Evolutionary conservation across 2,888 invertebrate genomes (phyloP).

Genomic region (Lithophane socia): DNA sequence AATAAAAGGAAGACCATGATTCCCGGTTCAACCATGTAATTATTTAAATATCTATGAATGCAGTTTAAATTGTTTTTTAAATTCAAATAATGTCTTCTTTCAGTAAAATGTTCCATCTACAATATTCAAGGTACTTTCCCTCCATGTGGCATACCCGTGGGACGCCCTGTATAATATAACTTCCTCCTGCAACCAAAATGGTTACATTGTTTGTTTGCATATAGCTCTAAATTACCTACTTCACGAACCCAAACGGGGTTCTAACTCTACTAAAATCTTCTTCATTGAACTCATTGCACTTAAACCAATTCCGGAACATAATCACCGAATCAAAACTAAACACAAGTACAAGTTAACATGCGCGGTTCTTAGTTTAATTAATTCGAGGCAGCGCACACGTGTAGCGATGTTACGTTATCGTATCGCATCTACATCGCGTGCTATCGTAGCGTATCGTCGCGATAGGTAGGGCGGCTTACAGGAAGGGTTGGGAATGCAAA

Average conservation of each 20-base stretch:
- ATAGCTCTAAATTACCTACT: neutral
- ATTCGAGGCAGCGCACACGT: constrained; percentile 56
- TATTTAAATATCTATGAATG: no score
- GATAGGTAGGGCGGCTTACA: constrained; percentile 36
- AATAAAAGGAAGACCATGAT: no score
- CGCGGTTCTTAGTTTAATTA: constrained; percentile 63
- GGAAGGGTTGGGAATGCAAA: constrained; percentile 19
- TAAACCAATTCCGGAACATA: constrained; percentile 36
- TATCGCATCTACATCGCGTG: constrained; percentile 64
- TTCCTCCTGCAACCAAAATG: neutral
- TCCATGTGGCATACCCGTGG: no score
- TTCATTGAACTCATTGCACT: constrained; percentile 26
- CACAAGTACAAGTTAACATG: constrained; percentile 34
- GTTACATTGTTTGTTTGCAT: neutral
- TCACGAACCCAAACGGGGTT: neutral
- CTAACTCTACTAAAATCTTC: neutral
- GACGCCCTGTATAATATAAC: no score
- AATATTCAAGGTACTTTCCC: no score
- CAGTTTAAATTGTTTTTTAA: no score
- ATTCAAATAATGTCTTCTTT: no score
- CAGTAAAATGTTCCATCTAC: no score
- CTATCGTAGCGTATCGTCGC: constrained; percentile 60
- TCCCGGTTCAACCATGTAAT: no score
- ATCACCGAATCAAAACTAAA: constrained; percentile 44
- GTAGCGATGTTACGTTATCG: constrained; percentile 47